Base-by-base conservation (phyloP, 1,140 invertebrate genomes). In the Stegodyphus mimosarum region DNA sequence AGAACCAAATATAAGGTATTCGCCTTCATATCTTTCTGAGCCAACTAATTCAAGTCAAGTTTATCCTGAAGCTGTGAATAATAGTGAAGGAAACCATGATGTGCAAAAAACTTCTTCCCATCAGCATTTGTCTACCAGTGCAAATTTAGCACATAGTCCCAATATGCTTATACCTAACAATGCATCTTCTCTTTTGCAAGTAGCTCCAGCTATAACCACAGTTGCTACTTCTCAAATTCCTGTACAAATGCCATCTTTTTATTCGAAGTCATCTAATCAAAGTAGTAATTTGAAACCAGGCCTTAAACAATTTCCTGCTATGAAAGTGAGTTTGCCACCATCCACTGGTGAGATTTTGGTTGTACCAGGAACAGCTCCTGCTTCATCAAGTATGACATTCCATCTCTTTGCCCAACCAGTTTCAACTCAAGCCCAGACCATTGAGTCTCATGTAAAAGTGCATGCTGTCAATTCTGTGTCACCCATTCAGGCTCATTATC, bases 281-380 rank as follows among this genome's bases (percentile, higher is more conserved):
- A 51, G 13, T 15, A 15, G 50, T 18, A 48, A 17, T 33, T 33
- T 33, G 33, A 33, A 33, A 33, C 3, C 33, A 33, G 33, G 33
- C 33, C 48, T n/a, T 4, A 73, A 64, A 10, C 70, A 67, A 7
- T 67, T 83, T 53, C 71, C 80, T 33, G 33, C 60, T 48, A 10
- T 83, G 71, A 83, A 83, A 67, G 60, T 83, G 6, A 66, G 11
- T 10, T 50, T 83, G 0, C 80, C 80, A n/a, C 80, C 80, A 51
- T 83, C 71, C 2, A 74, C 55, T 73, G 60, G 80, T 15, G 55
- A 83, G 10, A 15, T 83, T 53, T 3, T 83, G 17, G 55, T 83
- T 64, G 80, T 83, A 7, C 80, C 80, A 15, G 33, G 33, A 3
- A 55, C n/a, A 48, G 49, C 73, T 11, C 11, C 80, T 33, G 52